Conservation (phyloP, 1,140 invertebrate genomes). For the Brachionus koreanus region DNA sequence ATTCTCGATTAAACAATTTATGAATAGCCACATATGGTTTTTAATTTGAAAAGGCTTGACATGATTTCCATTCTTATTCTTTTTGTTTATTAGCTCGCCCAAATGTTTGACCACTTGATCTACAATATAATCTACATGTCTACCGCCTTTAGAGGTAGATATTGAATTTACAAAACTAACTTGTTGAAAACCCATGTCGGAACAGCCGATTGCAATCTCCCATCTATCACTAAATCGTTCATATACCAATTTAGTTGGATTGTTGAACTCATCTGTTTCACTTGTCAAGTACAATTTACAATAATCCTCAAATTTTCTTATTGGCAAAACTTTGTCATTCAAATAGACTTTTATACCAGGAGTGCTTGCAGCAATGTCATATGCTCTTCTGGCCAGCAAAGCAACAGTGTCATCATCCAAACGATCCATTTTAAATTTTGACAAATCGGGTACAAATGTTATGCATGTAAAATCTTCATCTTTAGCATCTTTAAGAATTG, state of each 20-base stretch:
- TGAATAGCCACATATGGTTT: slow-evolving; percentile 95
- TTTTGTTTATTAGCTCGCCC: slow-evolving; percentile 80
- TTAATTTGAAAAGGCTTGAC: slow-evolving; percentile 89
- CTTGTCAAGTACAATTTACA: slow-evolving; percentile 83
- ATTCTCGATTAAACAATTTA: slow-evolving; percentile 98
- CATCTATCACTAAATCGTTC: slow-evolving; percentile 81
- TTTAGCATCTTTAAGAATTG: slow-evolving; percentile 68
- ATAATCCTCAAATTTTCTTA: slow-evolving; percentile 94
- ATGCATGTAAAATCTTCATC: slow-evolving; percentile 88
- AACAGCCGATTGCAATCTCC: slow-evolving; percentile 89
- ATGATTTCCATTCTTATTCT: slow-evolving; percentile 62
- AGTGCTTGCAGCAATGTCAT: slow-evolving; percentile 85
- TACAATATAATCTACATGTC: slow-evolving; percentile 90
- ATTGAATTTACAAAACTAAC: slow-evolving; percentile 99
- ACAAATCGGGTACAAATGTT: slow-evolving; percentile 88
- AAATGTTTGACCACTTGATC: slow-evolving; percentile 82
- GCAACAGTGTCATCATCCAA: slow-evolving; percentile 88
- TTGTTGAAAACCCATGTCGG: slow-evolving; percentile 87
- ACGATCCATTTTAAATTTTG: slow-evolving; percentile 90
- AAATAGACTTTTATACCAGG: slow-evolving; percentile 85
- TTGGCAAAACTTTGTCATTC: slow-evolving; percentile 80
- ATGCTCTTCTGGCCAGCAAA: slow-evolving; percentile 86
- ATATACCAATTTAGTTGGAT: slow-evolving; percentile 79
- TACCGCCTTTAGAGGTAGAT: slow-evolving; percentile 96
- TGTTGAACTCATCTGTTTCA: slow-evolving; percentile 67